phyloP scores from a whole-genome alignment of 23 tunicate species.

The Styela clava region DNA sequence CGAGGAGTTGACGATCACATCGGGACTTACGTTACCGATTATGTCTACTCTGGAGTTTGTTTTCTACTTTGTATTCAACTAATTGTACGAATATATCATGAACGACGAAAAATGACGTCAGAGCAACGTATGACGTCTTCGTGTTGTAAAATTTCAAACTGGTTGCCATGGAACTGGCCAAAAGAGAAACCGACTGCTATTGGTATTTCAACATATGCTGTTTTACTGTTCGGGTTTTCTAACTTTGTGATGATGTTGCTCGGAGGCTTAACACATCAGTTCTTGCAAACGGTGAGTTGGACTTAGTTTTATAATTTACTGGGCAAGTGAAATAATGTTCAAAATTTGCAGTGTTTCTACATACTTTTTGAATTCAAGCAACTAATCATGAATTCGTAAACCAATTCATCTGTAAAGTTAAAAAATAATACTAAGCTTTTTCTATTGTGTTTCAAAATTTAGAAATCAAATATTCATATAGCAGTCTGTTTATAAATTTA shows the following conservation, averaged over 20 bases:
- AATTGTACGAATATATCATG: background rate
- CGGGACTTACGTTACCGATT: constrained; percentile 76
- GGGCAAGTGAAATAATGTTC: no score
- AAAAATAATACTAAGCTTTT: no score
- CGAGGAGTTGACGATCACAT: constrained; percentile 69
- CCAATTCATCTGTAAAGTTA: no score
- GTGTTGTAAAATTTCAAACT: background rate
- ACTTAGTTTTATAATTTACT: no score
- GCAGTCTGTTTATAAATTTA: no score
- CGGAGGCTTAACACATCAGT: constrained; percentile 56
- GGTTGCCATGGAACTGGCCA: constrained; percentile 35
- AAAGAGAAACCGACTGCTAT: background rate
- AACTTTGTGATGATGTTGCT: constrained; percentile 17
- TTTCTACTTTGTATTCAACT: constrained; percentile 3
- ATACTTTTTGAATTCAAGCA: no score
- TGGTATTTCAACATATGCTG: constrained; percentile 21
- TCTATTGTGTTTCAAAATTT: no score
- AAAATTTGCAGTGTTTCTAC: no score
- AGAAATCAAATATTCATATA: no score
- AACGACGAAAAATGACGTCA: background rate
- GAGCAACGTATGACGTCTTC: constrained; percentile 2
- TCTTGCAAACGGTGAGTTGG: constrained; percentile 46
- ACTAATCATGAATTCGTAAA: no score
- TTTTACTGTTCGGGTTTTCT: background rate
- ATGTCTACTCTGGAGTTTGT: constrained; percentile 41